A percentile compares a stretch with the other conserved stretches of the same genome.
Evolutionary conservation across 2,888 invertebrate genomes (phyloP).

Genomic region (Acleris sparsana): DNA sequence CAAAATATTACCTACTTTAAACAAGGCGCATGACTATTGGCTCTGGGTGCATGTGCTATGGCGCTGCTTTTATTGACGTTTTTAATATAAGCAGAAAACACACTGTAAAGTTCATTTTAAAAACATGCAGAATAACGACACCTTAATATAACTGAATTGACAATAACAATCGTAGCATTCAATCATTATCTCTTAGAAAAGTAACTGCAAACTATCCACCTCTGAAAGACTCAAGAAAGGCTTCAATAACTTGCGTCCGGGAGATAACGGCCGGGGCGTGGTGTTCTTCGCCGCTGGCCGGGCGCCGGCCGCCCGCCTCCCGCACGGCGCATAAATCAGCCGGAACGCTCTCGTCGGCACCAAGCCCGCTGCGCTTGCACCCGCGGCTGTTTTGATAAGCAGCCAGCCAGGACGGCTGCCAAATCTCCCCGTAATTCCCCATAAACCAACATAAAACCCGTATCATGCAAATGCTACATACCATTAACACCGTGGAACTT

Average conservation of each 20-base stretch:
- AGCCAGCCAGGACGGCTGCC: constrained; percentile 23
- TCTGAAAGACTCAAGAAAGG: not conserved
- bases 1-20: not conserved
- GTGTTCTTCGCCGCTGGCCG: not conserved
- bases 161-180: too few relatives aligned
- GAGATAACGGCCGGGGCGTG: not conserved
- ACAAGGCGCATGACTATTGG: not conserved
- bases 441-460: constrained; percentile 28
- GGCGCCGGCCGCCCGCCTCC: not conserved
- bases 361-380: constrained; percentile 39
- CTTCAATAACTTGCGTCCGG: not conserved
- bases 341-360: constrained; percentile 36
- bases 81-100: too few relatives aligned
- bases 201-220: not conserved
- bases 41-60: not conserved
- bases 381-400: constrained; percentile 40
- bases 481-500: constrained; percentile 4
- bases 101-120: too few relatives aligned
- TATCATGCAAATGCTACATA: constrained; percentile 20
- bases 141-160: too few relatives aligned
- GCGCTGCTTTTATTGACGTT: too few relatives aligned
- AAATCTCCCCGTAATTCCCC: constrained; percentile 25
- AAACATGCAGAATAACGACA: too few relatives aligned
- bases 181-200: not conserved
- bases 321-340: constrained; percentile 38